Evolutionary conservation across 2,888 invertebrate genomes (phyloP).

Genomic region (Cremastinae sp.): DNA sequence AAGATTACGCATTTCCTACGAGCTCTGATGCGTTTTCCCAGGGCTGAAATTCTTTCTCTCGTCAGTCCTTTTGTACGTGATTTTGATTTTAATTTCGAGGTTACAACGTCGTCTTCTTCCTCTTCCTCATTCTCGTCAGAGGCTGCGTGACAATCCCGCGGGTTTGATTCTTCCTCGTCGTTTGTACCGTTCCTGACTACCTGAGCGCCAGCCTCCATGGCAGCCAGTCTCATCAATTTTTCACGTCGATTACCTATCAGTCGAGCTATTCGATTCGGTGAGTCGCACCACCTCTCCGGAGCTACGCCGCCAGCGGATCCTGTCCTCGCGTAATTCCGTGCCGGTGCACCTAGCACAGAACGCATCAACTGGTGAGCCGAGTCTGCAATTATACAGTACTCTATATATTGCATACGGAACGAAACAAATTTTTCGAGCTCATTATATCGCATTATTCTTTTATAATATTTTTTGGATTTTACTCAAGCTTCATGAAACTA

Average conservation of each 20-base stretch:
- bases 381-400: neutral
- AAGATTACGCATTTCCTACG: slow-evolving; percentile 69
- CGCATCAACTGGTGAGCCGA: slow-evolving; percentile 72
- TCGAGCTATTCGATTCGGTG: slow-evolving; percentile 87
- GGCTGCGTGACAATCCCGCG: slow-evolving; percentile 33
- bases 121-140: slow-evolving; percentile 44
- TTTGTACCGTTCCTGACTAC: slow-evolving; percentile 24
- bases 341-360: slow-evolving; percentile 69
- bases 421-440: too few relatives aligned
- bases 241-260: slow-evolving; percentile 87
- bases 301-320: slow-evolving; percentile 66
- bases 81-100: slow-evolving; percentile 67
- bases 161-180: slow-evolving; percentile 42
- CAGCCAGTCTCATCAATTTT: slow-evolving; percentile 84
- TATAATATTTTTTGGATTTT: too few relatives aligned
- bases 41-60: slow-evolving; percentile 68
- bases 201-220: slow-evolving; percentile 68
- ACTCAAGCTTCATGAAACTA: too few relatives aligned
- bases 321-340: slow-evolving; percentile 63
- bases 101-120: slow-evolving; percentile 6
- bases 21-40: slow-evolving; percentile 63
- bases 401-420: neutral
- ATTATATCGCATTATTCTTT: too few relatives aligned
- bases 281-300: slow-evolving; percentile 77
- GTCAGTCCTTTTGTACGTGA: slow-evolving; percentile 70